These are phyloP conservation scores for Glomeris marginata DNA, from an alignment of 2,888 invertebrate species.

Conservation along the genomic window DNA sequence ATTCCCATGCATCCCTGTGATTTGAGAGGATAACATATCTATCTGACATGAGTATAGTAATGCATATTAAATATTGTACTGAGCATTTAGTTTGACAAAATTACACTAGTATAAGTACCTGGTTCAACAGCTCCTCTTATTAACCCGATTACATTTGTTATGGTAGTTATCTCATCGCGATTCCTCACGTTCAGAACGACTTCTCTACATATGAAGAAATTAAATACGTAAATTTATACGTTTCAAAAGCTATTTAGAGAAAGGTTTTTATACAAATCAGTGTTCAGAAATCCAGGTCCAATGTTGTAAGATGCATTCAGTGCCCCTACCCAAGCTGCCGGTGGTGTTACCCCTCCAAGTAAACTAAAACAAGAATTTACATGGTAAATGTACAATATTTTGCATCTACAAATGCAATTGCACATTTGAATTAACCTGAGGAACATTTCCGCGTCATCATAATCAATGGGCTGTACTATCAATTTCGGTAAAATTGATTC, in stretches of 20 bases:
- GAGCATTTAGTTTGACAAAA: too few relatives aligned
- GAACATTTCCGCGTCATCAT: constrained; percentile 27
- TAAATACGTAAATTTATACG: neutral
- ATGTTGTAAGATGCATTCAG: constrained; percentile 28
- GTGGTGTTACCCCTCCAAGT: neutral
- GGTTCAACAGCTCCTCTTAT: constrained; percentile 26
- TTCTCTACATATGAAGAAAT: neutral
- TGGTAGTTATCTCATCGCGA: constrained; percentile 8
- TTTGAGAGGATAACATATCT: constrained; percentile 37
- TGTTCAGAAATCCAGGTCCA: constrained; percentile 26
- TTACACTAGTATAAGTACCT: constrained; percentile 15
- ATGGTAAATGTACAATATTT: too few relatives aligned
- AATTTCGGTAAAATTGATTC: constrained; percentile 27
- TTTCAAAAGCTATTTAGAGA: neutral
- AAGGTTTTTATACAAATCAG: constrained; percentile 1
- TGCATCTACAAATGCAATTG: too few relatives aligned
- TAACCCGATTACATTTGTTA: constrained; percentile 28
- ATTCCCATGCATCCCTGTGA: constrained; percentile 39
- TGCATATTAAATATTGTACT: too few relatives aligned
- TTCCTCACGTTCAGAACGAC: constrained; percentile 6
- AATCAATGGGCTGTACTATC: constrained; percentile 31
- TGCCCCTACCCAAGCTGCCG: neutral
- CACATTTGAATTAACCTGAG: constrained; percentile 22
- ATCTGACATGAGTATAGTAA: constrained; percentile 24
- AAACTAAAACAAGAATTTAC: constrained; percentile 3